Conservation (phyloP, 2,113 vertebrate species). For the Neofelis nebulosa region DNA sequence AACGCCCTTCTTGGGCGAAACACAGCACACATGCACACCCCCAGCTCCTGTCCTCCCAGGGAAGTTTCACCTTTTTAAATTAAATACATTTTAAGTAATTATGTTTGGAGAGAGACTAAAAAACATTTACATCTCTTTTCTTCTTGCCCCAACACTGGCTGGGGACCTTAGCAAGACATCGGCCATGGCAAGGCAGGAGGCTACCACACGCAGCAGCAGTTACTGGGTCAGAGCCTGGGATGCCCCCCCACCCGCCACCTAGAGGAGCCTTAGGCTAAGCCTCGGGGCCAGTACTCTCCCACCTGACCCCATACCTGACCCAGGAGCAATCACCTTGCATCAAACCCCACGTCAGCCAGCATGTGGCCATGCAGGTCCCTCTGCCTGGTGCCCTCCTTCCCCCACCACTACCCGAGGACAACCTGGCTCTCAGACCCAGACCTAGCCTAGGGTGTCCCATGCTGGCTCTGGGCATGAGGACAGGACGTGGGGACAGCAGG, state of each 20-base stretch:
- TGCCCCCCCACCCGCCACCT: too few species aligned
- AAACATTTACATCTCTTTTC: neutral
- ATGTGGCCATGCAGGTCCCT: neutral
- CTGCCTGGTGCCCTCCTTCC: neutral
- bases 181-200: neutral
- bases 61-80: neutral
- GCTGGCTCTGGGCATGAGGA: slow-evolving; percentile 69
- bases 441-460: slow-evolving; percentile 38
- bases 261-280: neutral
- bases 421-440: slow-evolving; percentile 41
- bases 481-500: slow-evolving; percentile 77
- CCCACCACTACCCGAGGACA: neutral
- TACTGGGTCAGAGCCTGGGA: neutral
- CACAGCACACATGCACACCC: neutral
- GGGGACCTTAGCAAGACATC: neutral
- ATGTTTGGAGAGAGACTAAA: neutral
- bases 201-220: neutral
- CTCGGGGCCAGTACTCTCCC: neutral
- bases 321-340: neutral
- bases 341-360: slow-evolving; percentile 56
- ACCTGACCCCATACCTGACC: neutral
- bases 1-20: neutral
- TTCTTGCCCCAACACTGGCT: neutral
- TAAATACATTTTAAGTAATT: neutral
- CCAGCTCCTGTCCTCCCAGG: neutral